Evolutionary conservation across 2,888 invertebrate species (phyloP).

Genomic region (Chouioia cunea): DNA sequence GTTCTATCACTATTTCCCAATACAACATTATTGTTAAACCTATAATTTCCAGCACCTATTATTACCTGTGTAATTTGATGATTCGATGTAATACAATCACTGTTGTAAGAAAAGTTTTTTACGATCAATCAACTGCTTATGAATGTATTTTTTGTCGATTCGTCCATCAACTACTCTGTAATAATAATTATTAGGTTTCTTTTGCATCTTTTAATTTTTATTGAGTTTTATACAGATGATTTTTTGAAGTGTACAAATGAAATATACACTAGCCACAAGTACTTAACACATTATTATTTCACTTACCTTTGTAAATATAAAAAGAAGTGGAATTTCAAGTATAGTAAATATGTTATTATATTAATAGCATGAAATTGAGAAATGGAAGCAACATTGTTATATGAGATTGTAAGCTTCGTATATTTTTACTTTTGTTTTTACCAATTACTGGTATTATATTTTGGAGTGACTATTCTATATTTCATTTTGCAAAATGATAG

Average conservation of each 20-base stretch:
- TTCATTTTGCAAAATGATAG: no score
- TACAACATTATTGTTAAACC: slow-evolving; percentile 32
- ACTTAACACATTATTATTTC: slow-evolving; percentile 31
- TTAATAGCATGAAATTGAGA: slow-evolving; percentile 19
- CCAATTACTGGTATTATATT: neutral
- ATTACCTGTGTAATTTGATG: slow-evolving; percentile 18
- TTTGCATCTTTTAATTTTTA: no score
- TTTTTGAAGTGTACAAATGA: neutral
- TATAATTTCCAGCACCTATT: slow-evolving; percentile 35
- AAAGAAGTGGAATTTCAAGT: slow-evolving; percentile 17
- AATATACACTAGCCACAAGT: slow-evolving; percentile 30
- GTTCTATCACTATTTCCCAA: slow-evolving; percentile 28
- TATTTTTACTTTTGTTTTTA: slow-evolving; percentile 5
- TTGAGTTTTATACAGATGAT: neutral
- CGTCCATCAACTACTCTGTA: no score
- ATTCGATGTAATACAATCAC: neutral
- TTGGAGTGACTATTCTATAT: no score
- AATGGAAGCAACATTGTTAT: slow-evolving; percentile 14
- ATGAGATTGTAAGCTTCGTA: neutral
- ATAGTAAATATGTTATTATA: slow-evolving; percentile 32
- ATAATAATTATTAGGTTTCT: no score
- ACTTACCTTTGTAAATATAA: slow-evolving; percentile 30
- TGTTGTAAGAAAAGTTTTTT: neutral
- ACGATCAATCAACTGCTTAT: neutral
- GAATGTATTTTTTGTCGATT: no score